These are phyloP conservation scores for Copsychus sechellarum DNA, from an alignment of 2,113 vertebrate species.

Conservation along the genomic window DNA sequence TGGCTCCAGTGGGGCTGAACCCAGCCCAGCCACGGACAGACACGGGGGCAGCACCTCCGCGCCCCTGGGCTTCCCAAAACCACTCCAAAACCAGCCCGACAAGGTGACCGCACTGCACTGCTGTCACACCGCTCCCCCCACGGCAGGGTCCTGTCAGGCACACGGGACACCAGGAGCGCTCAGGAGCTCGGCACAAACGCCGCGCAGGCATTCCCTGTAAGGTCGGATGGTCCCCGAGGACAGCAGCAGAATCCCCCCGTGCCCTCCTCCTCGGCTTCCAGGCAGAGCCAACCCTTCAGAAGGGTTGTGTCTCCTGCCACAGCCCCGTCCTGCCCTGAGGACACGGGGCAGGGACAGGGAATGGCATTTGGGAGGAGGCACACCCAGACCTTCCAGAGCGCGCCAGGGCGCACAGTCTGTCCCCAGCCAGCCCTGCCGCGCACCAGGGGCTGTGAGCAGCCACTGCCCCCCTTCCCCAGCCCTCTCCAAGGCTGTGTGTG, in stretches of 20 bases:
- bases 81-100: background rate
- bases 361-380: background rate
- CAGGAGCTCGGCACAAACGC: background rate
- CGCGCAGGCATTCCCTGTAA: background rate
- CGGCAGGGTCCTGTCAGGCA: background rate
- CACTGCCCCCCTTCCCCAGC: background rate
- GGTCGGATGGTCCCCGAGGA: accelerated
- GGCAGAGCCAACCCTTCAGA: background rate
- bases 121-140: background rate
- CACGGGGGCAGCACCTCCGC: accelerated
- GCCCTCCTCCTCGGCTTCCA: background rate
- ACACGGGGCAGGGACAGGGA: too few relatives aligned
- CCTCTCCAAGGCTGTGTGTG: accelerated
- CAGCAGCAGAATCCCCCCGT: too few relatives aligned
- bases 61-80: background rate
- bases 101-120: too few relatives aligned
- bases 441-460: accelerated
- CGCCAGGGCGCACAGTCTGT: too few relatives aligned
- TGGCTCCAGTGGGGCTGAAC: background rate
- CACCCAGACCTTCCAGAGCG: too few relatives aligned
- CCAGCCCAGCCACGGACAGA: background rate
- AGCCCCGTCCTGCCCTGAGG: background rate
- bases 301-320: background rate
- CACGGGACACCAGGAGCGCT: background rate
- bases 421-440: too few relatives aligned